Evolutionary conservation across 2,797 vertebrate genomes (phyloP).

Genomic region (Crypturellus tataupa): DNA sequence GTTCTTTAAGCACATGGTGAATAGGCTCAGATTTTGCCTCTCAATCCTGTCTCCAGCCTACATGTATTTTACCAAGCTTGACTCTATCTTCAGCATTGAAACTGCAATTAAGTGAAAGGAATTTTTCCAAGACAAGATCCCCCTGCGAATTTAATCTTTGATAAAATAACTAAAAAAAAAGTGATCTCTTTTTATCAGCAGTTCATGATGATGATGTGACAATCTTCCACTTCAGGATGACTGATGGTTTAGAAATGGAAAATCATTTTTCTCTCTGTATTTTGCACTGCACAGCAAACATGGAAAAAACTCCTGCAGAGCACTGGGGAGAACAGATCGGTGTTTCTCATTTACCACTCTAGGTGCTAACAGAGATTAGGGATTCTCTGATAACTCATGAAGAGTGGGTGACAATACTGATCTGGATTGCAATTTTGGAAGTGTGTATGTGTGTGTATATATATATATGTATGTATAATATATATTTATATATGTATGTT

Average conservation of each 20-base stretch:
- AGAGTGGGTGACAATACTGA: background rate
- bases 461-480: too few species aligned
- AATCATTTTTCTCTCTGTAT: background rate
- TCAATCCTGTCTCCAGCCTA: background rate
- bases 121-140: background rate
- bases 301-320: background rate
- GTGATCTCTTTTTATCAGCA: background rate
- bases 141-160: background rate
- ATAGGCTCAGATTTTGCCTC: rapidly evolving
- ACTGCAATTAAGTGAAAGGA: background rate
- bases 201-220: background rate
- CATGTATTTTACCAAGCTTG: background rate
- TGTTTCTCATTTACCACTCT: background rate
- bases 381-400: background rate
- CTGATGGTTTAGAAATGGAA: background rate
- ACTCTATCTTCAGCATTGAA: background rate
- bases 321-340: background rate
- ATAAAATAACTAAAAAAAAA: background rate
- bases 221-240: background rate
- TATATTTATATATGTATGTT: background rate
- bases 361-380: background rate
- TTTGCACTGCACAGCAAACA: background rate
- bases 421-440: background rate
- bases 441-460: background rate
- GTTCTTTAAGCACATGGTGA: background rate